Conservation (phyloP, 2,113 vertebrate species). For the Calidris pygmaea region DNA sequence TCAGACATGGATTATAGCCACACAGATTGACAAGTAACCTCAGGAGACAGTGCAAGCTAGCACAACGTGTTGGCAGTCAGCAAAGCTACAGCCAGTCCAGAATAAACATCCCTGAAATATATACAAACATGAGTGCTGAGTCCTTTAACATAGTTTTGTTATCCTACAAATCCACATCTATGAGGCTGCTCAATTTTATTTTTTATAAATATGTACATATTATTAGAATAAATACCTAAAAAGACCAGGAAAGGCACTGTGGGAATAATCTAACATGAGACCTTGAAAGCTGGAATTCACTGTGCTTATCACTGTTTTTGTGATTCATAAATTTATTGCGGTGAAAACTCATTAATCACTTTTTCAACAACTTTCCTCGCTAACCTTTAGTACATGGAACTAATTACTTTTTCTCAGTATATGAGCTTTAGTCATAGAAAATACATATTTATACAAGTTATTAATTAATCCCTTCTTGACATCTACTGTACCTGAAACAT, state of each 20-base stretch:
- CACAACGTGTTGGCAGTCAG: rapidly evolving
- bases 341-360: neutral
- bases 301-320: neutral
- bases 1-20: neutral
- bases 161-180: neutral
- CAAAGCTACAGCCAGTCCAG: neutral
- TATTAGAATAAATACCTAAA: neutral
- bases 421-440: neutral
- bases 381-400: neutral
- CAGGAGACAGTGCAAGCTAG: neutral
- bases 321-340: neutral
- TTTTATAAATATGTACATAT: neutral
- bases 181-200: neutral
- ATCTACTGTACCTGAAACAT: slow-evolving; percentile 45
- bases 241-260: neutral
- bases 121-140: rapidly evolving
- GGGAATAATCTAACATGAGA: neutral
- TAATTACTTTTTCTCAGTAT: neutral
- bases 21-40: neutral
- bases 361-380: neutral
- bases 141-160: neutral
- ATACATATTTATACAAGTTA: slow-evolving; percentile 38
- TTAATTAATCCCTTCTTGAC: slow-evolving; percentile 45
- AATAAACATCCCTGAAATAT: neutral
- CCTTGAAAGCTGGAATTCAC: neutral